Conservation (phyloP, 2,888 invertebrate genomes). For the Panzeria rudis region DNA sequence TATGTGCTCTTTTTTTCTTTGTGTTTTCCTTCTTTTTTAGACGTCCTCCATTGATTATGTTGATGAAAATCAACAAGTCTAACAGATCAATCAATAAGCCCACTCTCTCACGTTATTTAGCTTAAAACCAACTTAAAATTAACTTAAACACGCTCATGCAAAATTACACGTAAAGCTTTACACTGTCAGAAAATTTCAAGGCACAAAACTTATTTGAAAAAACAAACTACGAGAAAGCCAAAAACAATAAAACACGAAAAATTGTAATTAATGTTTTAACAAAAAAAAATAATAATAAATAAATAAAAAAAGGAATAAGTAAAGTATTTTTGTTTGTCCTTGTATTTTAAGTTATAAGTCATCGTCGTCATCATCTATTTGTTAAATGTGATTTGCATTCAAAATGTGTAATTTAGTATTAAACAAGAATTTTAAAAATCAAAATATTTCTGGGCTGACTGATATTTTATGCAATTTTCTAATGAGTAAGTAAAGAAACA, state of each 20-base stretch:
- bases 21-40: conserved; percentile 80
- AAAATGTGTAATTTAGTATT: conserved; percentile 66
- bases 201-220: not conserved
- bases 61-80: conserved; percentile 75
- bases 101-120: conserved; percentile 9
- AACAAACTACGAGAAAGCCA: not conserved
- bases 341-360: conserved; percentile 44
- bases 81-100: conserved; percentile 51
- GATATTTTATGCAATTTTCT: conserved; percentile 41
- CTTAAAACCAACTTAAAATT: conserved; percentile 61
- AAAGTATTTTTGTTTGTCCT: conserved; percentile 52
- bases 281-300: too few species aligned
- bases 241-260: conserved; percentile 39
- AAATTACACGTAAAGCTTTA: conserved; percentile 41
- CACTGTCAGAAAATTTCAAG: conserved; percentile 28
- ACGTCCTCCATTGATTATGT: conserved; percentile 81
- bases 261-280: conserved; percentile 27
- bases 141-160: conserved; percentile 58
- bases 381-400: conserved; percentile 70
- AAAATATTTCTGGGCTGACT: conserved; percentile 58
- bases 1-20: conserved; percentile 71
- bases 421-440: conserved; percentile 46
- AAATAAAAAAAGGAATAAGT: not conserved
- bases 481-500: conserved; percentile 66
- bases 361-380: conserved; percentile 49